phyloP scores from a whole-genome alignment of 2,888 invertebrate species.

The Auanema freiburgensis region DNA sequence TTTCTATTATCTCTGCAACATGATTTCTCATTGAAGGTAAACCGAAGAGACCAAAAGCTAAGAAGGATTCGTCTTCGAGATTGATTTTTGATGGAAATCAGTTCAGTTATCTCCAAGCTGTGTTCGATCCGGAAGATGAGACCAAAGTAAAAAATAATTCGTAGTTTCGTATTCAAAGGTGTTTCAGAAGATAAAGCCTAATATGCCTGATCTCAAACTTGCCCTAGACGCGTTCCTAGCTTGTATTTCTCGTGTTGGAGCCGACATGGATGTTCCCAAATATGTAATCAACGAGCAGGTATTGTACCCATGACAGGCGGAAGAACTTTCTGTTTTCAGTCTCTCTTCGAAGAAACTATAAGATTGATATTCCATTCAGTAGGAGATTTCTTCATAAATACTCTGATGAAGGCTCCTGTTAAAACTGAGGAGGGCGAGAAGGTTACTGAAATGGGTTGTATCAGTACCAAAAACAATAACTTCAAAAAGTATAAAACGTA shows the following conservation, averaged over 20 bases:
- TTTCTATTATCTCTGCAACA: neutral
- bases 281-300: conserved; percentile 56
- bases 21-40: conserved; percentile 4
- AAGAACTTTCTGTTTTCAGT: conserved; percentile 10
- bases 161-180: neutral
- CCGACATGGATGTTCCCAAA: conserved; percentile 51
- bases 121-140: conserved; percentile 29
- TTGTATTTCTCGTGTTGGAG: conserved; percentile 56
- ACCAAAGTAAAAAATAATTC: conserved; percentile 6
- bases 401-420: conserved; percentile 25
- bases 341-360: conserved; percentile 55
- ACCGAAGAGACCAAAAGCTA: conserved; percentile 29
- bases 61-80: conserved; percentile 33
- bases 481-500: conserved; percentile 2
- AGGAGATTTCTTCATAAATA: conserved; percentile 41
- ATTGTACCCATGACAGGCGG: neutral
- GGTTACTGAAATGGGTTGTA: neutral
- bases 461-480: no score
- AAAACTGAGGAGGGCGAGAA: conserved; percentile 12
- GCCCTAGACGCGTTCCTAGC: conserved; percentile 57
- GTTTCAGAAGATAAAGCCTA: conserved; percentile 25
- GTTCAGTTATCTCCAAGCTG: conserved; percentile 40
- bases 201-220: conserved; percentile 37
- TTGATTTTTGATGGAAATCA: conserved; percentile 42
- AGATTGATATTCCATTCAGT: conserved; percentile 53